Evolutionary conservation across 1,140 invertebrate species (phyloP), one percentile per base, ranked within the genome.

Genomic region (Drosophila sulfurigaster): DNA sequence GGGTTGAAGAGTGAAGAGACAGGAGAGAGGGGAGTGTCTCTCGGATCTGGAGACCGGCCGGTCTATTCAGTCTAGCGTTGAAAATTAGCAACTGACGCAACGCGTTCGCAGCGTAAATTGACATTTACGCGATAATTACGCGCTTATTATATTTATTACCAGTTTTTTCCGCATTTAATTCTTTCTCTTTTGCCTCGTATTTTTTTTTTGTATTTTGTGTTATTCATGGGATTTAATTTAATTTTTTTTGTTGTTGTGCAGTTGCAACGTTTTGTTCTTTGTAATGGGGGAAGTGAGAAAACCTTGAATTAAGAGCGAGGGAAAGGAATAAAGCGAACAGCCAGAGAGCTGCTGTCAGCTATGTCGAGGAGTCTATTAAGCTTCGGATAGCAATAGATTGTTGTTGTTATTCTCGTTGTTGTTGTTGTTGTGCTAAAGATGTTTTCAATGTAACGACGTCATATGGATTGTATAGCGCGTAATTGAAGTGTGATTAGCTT

Each of bases 121-220:
- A 89, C 85, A 89, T 89, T 89, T 89, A 89, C 78, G 85, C 85
- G 86, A 85, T 85, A 89, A 89, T 89, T 89, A 89, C 86, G 85
- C 81, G 85, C 85, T 89, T 89, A 89, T 89, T 89, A 89, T 89
- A 89, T 89, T 89, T 89, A 89, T 89, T 89, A 89, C 75, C 86
- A 85, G 78, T 90, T 89, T 88, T 83, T 88, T 79, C 69, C 71
- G 71, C 85, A 81, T 83, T 83, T 83, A 83, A 89, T 88, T 89
- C 52, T 73, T 68, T 69, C 38, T 52, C 41, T 52, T 62, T 25
- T 16, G 11, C 28, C 35, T 25, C 20, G 20, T 25, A 20, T 20
- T 20, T 20, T 3, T 20, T 54, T n/a, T 43, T 49, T 28, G n/a
- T n/a, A n/a, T 63, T 73, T 63, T 52, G 8, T 54, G 13, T 74